Evolutionary conservation across 2,888 invertebrate species (phyloP).

Genomic region (Ferrisia virgata): DNA sequence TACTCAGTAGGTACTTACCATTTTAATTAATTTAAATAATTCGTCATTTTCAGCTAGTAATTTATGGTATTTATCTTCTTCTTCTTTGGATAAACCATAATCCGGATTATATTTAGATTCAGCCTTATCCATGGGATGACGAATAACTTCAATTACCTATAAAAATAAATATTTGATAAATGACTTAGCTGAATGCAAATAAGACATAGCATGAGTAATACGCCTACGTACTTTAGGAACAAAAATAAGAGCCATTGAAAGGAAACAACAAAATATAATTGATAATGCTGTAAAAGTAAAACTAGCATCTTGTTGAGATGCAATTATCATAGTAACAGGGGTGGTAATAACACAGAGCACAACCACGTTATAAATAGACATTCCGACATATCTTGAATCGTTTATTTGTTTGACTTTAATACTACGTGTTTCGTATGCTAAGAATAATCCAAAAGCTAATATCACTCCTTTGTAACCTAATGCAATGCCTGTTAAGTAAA

Average conservation of each 20-base stretch:
- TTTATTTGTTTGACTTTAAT: constrained; percentile 96
- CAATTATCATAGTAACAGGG: constrained; percentile 94
- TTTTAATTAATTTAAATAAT: constrained; percentile 88
- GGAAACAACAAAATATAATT: constrained; percentile 95
- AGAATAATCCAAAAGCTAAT: constrained; percentile 92
- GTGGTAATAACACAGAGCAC: constrained; percentile 96
- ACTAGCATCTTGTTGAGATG: constrained; percentile 95
- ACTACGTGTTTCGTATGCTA: constrained; percentile 97
- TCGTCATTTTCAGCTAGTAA: constrained; percentile 93
- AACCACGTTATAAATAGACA: constrained; percentile 99
- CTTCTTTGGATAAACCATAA: constrained; percentile 77
- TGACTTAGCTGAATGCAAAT: too few species aligned
- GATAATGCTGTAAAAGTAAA: constrained; percentile 95
- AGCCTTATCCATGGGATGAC: constrained; percentile 82
- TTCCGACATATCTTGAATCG: constrained; percentile 96
- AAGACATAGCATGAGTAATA: neutral
- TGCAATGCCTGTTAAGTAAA: constrained; percentile 69
- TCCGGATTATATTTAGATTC: constrained; percentile 86
- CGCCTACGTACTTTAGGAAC: constrained; percentile 79
- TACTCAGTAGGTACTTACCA: constrained; percentile 60
- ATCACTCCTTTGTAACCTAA: constrained; percentile 97
- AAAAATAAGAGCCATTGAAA: constrained; percentile 97
- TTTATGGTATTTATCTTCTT: constrained; percentile 91
- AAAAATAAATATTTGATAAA: neutral
- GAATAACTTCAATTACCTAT: constrained; percentile 82